Evolutionary conservation across 2,113 vertebrate species (phyloP).

Genomic region (Cariama cristata): DNA sequence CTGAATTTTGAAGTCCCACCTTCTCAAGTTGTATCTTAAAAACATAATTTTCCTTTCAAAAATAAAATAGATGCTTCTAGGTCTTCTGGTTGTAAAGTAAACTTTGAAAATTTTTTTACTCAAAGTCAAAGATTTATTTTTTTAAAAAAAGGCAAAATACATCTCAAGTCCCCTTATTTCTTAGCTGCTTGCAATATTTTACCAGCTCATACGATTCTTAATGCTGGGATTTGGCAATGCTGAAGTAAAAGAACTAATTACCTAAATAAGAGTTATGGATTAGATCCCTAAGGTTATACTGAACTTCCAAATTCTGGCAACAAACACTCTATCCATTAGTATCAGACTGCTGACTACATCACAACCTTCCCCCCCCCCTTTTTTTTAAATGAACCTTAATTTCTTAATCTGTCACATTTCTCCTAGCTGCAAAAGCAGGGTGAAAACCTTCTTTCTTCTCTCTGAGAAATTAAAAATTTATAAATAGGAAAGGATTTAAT

Average conservation of each 20-base stretch:
- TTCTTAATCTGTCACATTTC: slow-evolving; percentile 12
- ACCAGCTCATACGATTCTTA: neutral
- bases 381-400: neutral
- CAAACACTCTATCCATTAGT: slow-evolving; percentile 8
- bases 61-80: neutral
- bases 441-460: neutral
- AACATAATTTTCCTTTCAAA: neutral
- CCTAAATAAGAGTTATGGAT: slow-evolving; percentile 53
- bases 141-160: neutral
- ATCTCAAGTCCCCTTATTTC: neutral
- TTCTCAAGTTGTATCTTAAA: neutral
- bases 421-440: neutral
- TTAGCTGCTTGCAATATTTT: neutral
- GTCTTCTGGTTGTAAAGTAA: neutral
- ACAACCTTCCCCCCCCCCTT: neutral
- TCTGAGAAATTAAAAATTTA: slow-evolving; percentile 32
- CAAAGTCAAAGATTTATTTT: neutral
- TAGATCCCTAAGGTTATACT: slow-evolving; percentile 33
- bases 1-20: neutral
- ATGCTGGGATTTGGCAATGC: slow-evolving; percentile 1
- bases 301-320: slow-evolving; percentile 36
- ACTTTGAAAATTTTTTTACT: neutral
- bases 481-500: slow-evolving; percentile 14
- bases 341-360: slow-evolving; percentile 34
- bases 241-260: slow-evolving; percentile 41